Evolutionary conservation across 1,140 invertebrate species (phyloP).

Genomic region (Sitobion miscanthi): DNA sequence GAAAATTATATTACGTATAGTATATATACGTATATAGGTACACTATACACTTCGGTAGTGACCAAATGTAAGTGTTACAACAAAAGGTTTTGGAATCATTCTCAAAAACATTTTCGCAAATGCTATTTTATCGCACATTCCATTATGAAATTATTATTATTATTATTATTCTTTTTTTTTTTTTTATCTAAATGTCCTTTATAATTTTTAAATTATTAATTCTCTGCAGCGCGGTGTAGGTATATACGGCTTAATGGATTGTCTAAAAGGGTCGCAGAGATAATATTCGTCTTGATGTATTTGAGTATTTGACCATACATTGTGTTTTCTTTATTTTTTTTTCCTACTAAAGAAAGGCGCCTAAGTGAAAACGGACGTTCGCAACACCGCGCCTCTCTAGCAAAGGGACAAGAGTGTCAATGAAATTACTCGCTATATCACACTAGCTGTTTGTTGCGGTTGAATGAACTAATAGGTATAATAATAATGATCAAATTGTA

Average conservation of each 20-base stretch:
- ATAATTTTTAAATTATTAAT: neutral
- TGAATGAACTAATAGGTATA: too few species aligned
- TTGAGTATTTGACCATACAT: neutral
- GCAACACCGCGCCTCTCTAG: neutral
- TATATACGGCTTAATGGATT: neutral
- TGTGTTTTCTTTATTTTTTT: neutral
- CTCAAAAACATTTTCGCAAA: neutral
- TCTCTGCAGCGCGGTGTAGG: neutral
- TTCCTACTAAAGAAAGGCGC: neutral
- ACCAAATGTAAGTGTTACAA: neutral
- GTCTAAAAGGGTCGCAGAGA: neutral
- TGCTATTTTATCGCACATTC: neutral
- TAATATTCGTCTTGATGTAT: neutral
- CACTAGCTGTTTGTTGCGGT: too few species aligned
- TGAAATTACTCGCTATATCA: neutral
- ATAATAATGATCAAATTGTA: too few species aligned
- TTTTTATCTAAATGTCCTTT: neutral
- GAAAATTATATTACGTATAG: conserved; percentile 29
- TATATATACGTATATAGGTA: neutral
- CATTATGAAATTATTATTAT: neutral
- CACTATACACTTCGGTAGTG: neutral
- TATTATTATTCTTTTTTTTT: neutral
- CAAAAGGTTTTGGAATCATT: neutral
- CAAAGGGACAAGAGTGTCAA: neutral
- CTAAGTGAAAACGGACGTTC: neutral